These are phyloP conservation scores for Pedetes capensis DNA, from an alignment of 2,113 vertebrate species.

Conservation along the genomic window DNA sequence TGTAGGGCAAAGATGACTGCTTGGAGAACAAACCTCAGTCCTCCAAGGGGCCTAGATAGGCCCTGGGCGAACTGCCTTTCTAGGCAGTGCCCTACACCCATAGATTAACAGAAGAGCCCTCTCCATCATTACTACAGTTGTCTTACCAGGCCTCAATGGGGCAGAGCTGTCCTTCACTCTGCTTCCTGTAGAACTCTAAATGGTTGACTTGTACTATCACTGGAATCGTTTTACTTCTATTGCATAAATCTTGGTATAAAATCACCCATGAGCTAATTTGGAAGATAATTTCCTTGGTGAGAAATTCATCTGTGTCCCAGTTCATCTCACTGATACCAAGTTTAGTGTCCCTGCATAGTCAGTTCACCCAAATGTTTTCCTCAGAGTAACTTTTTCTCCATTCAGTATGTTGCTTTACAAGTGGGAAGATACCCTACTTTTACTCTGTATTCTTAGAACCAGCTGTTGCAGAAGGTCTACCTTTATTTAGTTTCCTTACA, in stretches of 20 bases:
- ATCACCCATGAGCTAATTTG: neutral
- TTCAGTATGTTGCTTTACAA: neutral
- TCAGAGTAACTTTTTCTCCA: neutral
- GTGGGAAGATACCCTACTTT: neutral
- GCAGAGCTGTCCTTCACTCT: neutral
- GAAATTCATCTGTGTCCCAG: neutral
- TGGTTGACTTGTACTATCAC: neutral
- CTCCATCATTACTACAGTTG: neutral
- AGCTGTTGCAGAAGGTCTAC: neutral
- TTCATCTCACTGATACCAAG: neutral
- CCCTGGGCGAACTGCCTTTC: too few species aligned
- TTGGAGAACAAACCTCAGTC: too few species aligned
- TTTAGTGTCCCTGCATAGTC: neutral
- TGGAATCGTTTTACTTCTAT: neutral
- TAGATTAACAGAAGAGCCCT: neutral
- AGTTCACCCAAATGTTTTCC: neutral
- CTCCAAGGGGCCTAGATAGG: too few species aligned
- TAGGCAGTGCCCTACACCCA: too few species aligned
- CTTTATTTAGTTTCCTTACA: neutral
- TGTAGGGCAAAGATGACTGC: too few species aligned
- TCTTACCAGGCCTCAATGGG: neutral
- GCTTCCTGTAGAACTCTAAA: neutral
- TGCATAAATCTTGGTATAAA: neutral
- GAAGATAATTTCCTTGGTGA: neutral
- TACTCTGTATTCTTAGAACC: neutral